Base-by-base conservation (phyloP, 2,797 vertebrate species). In the Coendou prehensilis region DNA sequence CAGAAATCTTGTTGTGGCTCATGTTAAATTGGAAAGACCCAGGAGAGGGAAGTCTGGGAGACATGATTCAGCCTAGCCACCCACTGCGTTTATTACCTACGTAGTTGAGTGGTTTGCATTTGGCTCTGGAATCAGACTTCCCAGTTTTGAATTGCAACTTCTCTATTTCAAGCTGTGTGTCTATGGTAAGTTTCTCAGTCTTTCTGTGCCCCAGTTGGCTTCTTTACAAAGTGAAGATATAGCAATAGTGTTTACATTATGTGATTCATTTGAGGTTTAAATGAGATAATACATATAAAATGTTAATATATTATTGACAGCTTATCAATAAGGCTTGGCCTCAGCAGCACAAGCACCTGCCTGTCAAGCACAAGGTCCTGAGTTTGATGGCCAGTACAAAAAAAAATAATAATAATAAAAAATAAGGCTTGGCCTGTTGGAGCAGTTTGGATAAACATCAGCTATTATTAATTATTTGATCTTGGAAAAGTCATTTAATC, bases 361-460 rank as follows among this genome's bases (percentile, higher is more conserved):
- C 37, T 41, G 37, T 41, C 37, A 41, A 41, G 37, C 37, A 41
- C 37, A 41, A 41, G 37, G 37, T 41, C 37, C 37, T 41, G 37
- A 41, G 37, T 41, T 41, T 41, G 37, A 41, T 41, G 37, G 37
- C 37, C 37, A 41, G 37, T 41, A 41, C 37, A 41, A 41, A 41
- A 41, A 41, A 41, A 41, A 41, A 41, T 41, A 41, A 41, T 41
- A 41, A 41, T 41, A 41, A 41, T 41, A 41, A 41, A 41, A 41
- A 23, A 14, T 85, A 91, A 81, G 45, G 50, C 9, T 75, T 97
- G 59, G 54, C 33, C 13, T 41, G 37, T 41, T 41, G 2, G 37
- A 91, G 87, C 57, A 79, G 6, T 90, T 90, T 91, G 17, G 90
- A 50, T 75, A 92, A 96, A 73, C 41, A 80, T 79, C 15, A 90